phyloP scores from a whole-genome alignment of 2,113 vertebrate species.

The Lepus americanus region DNA sequence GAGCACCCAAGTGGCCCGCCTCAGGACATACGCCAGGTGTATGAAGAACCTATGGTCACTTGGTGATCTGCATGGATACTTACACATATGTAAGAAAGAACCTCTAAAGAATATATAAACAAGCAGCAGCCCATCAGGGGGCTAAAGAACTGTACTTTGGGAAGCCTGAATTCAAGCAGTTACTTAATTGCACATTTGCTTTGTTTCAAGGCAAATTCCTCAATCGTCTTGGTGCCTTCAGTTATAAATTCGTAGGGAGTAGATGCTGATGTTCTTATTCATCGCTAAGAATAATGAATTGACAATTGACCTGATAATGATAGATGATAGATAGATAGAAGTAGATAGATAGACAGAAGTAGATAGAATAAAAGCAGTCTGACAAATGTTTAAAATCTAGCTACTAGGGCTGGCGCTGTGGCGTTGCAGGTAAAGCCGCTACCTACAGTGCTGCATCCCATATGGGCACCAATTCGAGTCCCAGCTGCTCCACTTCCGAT shows the following conservation, averaged over 20 bases:
- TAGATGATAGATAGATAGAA: neutral
- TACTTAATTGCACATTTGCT: neutral
- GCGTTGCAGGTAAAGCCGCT: too few species aligned
- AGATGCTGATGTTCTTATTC: neutral
- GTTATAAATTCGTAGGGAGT: neutral
- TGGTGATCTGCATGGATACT: neutral
- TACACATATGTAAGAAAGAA: constrained; percentile 48
- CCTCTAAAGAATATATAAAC: constrained; percentile 36
- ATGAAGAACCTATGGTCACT: neutral
- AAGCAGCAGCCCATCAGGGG: constrained; percentile 58
- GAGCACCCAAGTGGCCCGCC: neutral
- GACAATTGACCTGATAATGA: constrained; percentile 13
- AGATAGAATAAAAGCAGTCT: constrained; percentile 30
- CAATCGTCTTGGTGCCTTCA: neutral
- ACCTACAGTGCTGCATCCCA: too few species aligned
- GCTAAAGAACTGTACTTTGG: constrained; percentile 55
- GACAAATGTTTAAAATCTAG: constrained; percentile 10
- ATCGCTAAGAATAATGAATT: neutral
- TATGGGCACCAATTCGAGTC: too few species aligned
- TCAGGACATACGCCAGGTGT: neutral
- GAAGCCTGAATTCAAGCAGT: neutral
- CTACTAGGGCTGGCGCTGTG: too few species aligned
- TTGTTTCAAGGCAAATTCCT: constrained; percentile 35
- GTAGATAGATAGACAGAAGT: neutral
- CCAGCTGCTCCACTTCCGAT: too few species aligned